These are phyloP conservation scores for Callyntrura guangdongensis DNA, from an alignment of 2,888 invertebrate genomes.

Conservation along the genomic window DNA sequence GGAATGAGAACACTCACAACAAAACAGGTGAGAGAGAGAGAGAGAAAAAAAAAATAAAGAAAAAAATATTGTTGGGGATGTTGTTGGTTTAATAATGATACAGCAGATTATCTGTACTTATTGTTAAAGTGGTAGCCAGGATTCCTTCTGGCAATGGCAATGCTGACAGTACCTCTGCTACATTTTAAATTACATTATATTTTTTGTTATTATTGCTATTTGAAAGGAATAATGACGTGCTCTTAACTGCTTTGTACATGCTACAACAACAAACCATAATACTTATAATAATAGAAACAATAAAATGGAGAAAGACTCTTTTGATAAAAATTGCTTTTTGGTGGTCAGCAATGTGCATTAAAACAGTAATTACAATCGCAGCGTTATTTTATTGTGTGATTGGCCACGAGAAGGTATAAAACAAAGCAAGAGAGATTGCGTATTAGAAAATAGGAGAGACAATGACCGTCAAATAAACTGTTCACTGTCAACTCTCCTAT, in stretches of 20 bases:
- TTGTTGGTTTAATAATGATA: constrained; percentile 66
- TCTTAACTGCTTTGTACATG: constrained; percentile 8
- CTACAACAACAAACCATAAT: not conserved
- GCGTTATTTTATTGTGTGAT: not conserved
- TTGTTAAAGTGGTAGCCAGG: no score
- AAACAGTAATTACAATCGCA: not conserved
- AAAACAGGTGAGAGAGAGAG: no score
- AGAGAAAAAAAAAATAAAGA: no score
- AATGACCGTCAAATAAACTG: constrained; percentile 12
- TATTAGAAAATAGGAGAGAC: not conserved
- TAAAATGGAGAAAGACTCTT: not conserved
- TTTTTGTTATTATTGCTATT: not conserved
- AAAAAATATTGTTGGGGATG: no score
- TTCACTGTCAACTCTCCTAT: not conserved
- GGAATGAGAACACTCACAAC: constrained; percentile 66
- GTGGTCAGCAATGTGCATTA: not conserved
- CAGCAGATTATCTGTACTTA: constrained; percentile 10
- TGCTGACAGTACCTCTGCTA: not conserved
- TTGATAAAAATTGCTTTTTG: not conserved
- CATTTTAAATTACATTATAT: constrained; percentile 26
- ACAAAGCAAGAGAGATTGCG: not conserved
- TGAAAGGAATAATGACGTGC: not conserved
- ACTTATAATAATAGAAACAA: not conserved
- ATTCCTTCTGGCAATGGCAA: not conserved
- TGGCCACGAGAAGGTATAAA: not conserved